A percentile compares a stretch with the other conserved stretches of the same genome.
Evolutionary conservation across 1,140 invertebrate species (phyloP).

Genomic region (Macrotrachela quadricornifera): DNA sequence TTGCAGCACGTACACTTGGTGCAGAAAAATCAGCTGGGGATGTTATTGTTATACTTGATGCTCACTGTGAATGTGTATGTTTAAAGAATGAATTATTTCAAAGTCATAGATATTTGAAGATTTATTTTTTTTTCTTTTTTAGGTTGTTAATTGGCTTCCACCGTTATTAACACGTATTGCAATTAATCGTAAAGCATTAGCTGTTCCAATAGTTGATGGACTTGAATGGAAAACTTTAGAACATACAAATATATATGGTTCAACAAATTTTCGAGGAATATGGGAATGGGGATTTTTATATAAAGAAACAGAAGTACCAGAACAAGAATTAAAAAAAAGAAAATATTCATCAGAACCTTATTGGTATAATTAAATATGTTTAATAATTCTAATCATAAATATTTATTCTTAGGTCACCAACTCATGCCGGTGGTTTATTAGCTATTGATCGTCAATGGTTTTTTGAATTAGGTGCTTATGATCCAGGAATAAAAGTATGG

Average conservation of each 20-base stretch:
- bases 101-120: no score
- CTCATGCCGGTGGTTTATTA: slow-evolving; percentile 59
- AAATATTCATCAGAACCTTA: slow-evolving; percentile 73
- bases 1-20: slow-evolving; percentile 71
- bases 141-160: slow-evolving; percentile 61
- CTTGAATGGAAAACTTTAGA: slow-evolving; percentile 78
- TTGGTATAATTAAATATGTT: slow-evolving; percentile 36
- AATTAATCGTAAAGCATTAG: slow-evolving; percentile 7
- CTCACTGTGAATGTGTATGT: slow-evolving; percentile 56
- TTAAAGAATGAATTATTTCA: no score
- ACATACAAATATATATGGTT: slow-evolving; percentile 58
- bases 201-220: slow-evolving; percentile 85
- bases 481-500: slow-evolving; percentile 50
- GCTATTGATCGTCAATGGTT: slow-evolving; percentile 90
- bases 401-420: slow-evolving; percentile 23
- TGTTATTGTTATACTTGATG: slow-evolving; percentile 73
- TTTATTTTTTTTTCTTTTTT: no score
- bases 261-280: slow-evolving; percentile 37
- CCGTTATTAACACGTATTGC: slow-evolving; percentile 46
- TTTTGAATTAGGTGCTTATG: slow-evolving; percentile 80
- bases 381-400: no score
- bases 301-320: slow-evolving; percentile 49
- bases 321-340: slow-evolving; percentile 48
- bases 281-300: slow-evolving; percentile 96
- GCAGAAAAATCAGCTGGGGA: slow-evolving; percentile 57